Percentiles rank a stretch among this genome's conserved stretches.
phyloP scores from a whole-genome alignment of 2,113 vertebrate species.

The Campylomormyrus tamandua region DNA sequence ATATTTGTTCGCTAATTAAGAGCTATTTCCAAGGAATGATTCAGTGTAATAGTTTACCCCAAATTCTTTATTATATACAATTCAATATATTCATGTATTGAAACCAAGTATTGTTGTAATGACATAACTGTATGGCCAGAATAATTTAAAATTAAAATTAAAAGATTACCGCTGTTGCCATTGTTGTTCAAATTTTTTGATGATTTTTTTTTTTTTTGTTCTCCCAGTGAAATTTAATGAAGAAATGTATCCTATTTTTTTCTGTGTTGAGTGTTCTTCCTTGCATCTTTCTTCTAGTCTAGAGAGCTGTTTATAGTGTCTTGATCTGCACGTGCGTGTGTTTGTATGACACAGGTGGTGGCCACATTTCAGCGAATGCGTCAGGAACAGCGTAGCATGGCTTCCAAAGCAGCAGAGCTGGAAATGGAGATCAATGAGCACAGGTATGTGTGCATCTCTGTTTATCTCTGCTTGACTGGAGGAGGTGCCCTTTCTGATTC shows the following conservation, averaged over 20 bases:
- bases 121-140: background rate
- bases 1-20: background rate
- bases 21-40: background rate
- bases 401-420: conserved; percentile 78
- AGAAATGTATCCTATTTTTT: background rate
- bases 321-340: background rate
- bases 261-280: background rate
- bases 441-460: conserved; percentile 54
- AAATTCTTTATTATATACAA: background rate
- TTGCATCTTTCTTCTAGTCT: background rate
- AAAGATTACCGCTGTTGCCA: background rate
- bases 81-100: background rate
- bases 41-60: background rate
- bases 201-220: background rate
- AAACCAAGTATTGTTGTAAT: background rate
- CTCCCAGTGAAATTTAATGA: background rate
- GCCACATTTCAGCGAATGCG: conserved; percentile 82
- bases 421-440: conserved; percentile 92
- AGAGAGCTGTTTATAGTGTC: no score
- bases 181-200: background rate
- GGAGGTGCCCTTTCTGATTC: background rate
- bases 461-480: background rate
- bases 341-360: conserved; percentile 65
- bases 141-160: background rate
- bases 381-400: conserved; percentile 80